Conservation (phyloP, 2,888 invertebrate genomes). For the Loripinus fragilis region DNA sequence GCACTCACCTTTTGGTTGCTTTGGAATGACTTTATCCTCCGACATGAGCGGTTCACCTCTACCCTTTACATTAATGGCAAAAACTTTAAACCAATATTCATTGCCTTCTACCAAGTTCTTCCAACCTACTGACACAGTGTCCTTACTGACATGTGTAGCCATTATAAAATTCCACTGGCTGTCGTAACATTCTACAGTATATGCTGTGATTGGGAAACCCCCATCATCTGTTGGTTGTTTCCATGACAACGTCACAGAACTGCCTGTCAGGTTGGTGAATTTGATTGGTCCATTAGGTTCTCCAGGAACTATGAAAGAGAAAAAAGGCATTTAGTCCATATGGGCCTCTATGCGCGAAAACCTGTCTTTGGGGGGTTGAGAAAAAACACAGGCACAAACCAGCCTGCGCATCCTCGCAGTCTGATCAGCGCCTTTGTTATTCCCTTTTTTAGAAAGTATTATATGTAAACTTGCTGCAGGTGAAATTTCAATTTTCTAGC, state of each 20-base stretch:
- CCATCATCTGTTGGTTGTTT: slow-evolving; percentile 80
- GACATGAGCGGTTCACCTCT: slow-evolving; percentile 71
- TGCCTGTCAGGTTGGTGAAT: slow-evolving; percentile 70
- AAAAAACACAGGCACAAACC: too few relatives aligned
- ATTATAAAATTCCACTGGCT: slow-evolving; percentile 93
- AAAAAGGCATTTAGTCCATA: too few relatives aligned
- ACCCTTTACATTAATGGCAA: slow-evolving; percentile 80
- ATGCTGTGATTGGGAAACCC: slow-evolving; percentile 77
- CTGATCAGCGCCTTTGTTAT: too few relatives aligned
- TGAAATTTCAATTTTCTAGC: too few relatives aligned
- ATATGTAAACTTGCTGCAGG: too few relatives aligned
- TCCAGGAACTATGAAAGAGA: slow-evolving; percentile 75
- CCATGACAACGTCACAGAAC: slow-evolving; percentile 77
- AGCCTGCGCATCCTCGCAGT: too few relatives aligned
- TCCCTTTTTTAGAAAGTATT: too few relatives aligned
- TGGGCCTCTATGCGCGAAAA: too few relatives aligned
- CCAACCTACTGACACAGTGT: slow-evolving; percentile 68
- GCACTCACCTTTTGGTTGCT: background rate
- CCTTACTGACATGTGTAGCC: slow-evolving; percentile 66
- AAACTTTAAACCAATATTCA: slow-evolving; percentile 79
- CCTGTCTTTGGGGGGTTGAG: too few relatives aligned
- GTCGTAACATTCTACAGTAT: slow-evolving; percentile 86
- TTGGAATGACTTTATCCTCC: slow-evolving; percentile 67
- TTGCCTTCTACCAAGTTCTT: slow-evolving; percentile 87
- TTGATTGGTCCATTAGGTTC: slow-evolving; percentile 74